phyloP scores from a whole-genome alignment of 2,888 invertebrate genomes.

The Timandra comae region DNA sequence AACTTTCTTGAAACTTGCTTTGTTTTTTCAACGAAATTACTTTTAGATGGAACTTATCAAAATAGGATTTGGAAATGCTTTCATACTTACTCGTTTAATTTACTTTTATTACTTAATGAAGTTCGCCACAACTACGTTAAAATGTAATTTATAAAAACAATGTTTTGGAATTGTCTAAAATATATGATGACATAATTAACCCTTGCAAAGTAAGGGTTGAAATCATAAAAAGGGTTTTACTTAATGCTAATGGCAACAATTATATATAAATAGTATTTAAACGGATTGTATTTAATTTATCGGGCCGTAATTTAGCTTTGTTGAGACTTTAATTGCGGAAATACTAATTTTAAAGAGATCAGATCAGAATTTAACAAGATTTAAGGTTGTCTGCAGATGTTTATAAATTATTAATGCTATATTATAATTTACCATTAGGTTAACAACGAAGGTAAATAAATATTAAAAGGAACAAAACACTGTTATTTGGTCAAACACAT shows the following conservation, averaged over 20 bases:
- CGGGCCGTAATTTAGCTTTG: slow-evolving; percentile 21
- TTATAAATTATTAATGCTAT: too few species aligned
- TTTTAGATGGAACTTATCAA: slow-evolving; percentile 69
- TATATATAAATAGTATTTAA: slow-evolving; percentile 34
- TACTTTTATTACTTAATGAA: not conserved
- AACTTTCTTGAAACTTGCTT: slow-evolving; percentile 68
- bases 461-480: too few species aligned
- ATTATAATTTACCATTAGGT: too few species aligned
- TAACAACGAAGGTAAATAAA: too few species aligned
- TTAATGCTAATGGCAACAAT: slow-evolving; percentile 40
- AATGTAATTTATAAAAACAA: slow-evolving; percentile 12
- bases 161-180: slow-evolving; percentile 28
- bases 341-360: slow-evolving; percentile 1
- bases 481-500: too few species aligned
- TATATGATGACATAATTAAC: slow-evolving; percentile 38
- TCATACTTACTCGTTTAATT: too few species aligned
- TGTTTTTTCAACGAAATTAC: slow-evolving; percentile 61
- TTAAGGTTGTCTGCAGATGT: too few species aligned
- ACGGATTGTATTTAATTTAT: slow-evolving; percentile 25
- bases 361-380: too few species aligned
- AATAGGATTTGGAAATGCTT: slow-evolving; percentile 57
- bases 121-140: not conserved
- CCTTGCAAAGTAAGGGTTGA: slow-evolving; percentile 23
- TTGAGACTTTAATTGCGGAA: slow-evolving; percentile 18
- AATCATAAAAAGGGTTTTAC: slow-evolving; percentile 35